Evolutionary conservation across 2,888 invertebrate species (phyloP).

Genomic region (Zhengitettix transpicula): DNA sequence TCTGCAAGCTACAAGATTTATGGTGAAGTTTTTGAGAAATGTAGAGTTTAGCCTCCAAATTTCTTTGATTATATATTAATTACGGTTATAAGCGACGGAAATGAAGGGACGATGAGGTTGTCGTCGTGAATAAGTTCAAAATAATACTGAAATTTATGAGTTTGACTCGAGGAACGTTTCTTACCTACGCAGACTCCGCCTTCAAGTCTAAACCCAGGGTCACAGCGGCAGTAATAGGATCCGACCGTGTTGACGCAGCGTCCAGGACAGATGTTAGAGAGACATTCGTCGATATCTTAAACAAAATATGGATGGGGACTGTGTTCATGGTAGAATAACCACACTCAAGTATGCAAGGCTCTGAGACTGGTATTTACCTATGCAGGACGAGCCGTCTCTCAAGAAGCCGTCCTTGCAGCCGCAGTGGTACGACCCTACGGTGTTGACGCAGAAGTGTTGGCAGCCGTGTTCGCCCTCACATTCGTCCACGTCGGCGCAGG

Average conservation of each 20-base stretch:
- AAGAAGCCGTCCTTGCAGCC: constrained; percentile 11
- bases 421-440: constrained; percentile 33
- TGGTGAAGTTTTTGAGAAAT: no score
- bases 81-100: no score
- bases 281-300: constrained; percentile 33
- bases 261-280: constrained; percentile 27
- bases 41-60: no score
- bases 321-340: no score
- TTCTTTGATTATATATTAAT: no score
- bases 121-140: background rate
- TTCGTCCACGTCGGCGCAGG: constrained; percentile 33
- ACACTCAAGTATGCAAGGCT: no score
- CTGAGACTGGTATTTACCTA: constrained; percentile 3
- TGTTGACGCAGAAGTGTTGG: constrained; percentile 31
- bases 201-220: constrained; percentile 5
- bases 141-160: no score
- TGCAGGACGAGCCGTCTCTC: constrained; percentile 2
- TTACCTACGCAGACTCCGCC: constrained; percentile 8
- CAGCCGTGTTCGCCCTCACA: constrained; percentile 27
- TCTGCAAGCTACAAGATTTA: no score
- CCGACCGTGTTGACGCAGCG: constrained; percentile 31
- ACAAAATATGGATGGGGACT: no score
- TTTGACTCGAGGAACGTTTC: no score
- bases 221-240: constrained; percentile 28
- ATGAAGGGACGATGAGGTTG: no score